These are phyloP conservation scores for Scaptodrosophila latifasciaeformis DNA, from an alignment of 2,888 invertebrate species.

Conservation along the genomic window DNA sequence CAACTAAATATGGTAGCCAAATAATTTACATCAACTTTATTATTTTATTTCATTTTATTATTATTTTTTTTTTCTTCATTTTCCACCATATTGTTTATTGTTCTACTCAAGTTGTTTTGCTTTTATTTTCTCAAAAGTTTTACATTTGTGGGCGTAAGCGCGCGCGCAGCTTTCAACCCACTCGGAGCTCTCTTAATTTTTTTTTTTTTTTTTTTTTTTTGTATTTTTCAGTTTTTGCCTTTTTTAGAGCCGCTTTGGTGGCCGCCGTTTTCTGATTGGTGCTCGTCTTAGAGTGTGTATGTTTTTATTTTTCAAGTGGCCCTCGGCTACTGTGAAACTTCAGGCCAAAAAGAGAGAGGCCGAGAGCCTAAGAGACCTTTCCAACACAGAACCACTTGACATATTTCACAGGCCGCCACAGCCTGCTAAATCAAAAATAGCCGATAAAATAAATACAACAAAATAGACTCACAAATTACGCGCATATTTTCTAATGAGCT, in stretches of 20 bases:
- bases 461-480: slow-evolving; percentile 57
- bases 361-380: no score
- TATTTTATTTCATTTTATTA: not conserved
- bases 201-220: no score
- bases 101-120: slow-evolving; percentile 12
- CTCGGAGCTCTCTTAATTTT: no score
- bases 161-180: slow-evolving; percentile 53
- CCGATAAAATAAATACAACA: slow-evolving; percentile 6
- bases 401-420: slow-evolving; percentile 36
- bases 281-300: slow-evolving; percentile 30
- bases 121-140: slow-evolving; percentile 17
- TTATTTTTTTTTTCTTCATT: slow-evolving; percentile 48
- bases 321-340: not conserved
- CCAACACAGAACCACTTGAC: slow-evolving; percentile 49
- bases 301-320: slow-evolving; percentile 45
- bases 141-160: slow-evolving; percentile 51
- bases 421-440: slow-evolving; percentile 55
- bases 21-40: slow-evolving; percentile 64
- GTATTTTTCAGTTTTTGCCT: no score
- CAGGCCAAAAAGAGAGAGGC: not conserved
- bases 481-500: slow-evolving; percentile 68
- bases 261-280: slow-evolving; percentile 53
- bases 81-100: slow-evolving; percentile 48
- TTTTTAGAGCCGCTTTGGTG: slow-evolving; percentile 54
- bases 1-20: slow-evolving; percentile 67